These are phyloP conservation scores for Scaptomyza hsui DNA, from an alignment of 1,140 invertebrate species.

Conservation along the genomic window DNA sequence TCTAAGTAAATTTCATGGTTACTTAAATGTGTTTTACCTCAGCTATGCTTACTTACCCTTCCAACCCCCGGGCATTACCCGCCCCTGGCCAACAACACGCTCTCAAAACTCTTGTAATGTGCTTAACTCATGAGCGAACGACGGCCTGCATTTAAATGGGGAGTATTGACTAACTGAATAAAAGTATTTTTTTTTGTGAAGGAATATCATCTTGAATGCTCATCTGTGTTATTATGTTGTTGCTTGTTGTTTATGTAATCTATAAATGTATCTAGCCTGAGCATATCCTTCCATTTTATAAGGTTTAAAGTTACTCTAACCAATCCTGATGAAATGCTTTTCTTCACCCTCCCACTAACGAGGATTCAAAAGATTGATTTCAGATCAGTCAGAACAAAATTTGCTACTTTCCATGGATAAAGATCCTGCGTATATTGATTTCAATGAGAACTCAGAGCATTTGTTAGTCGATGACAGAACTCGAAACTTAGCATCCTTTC, in stretches of 20 bases:
- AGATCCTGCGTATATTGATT: not conserved
- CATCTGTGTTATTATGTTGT: not conserved
- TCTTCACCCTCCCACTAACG: too few species aligned
- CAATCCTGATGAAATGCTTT: too few species aligned
- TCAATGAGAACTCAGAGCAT: not conserved
- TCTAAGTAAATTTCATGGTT: slow-evolving; percentile 69
- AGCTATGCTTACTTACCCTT: slow-evolving; percentile 11
- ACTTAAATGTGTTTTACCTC: slow-evolving; percentile 53
- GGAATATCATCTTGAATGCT: not conserved
- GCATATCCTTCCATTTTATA: too few species aligned
- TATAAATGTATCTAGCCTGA: too few species aligned
- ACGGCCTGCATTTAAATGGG: not conserved
- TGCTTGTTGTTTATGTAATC: too few species aligned
- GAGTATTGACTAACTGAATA: slow-evolving; percentile 3
- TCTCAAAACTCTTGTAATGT: slow-evolving; percentile 28
- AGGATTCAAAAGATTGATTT: too few species aligned
- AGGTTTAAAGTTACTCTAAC: too few species aligned
- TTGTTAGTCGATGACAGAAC: not conserved
- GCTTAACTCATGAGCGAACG: not conserved
- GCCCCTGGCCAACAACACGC: slow-evolving; percentile 1
- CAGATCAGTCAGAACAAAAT: too few species aligned
- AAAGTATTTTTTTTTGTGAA: not conserved
- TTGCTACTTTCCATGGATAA: too few species aligned
- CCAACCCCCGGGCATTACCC: not conserved
- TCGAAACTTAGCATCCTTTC: not conserved